These are phyloP conservation scores for Apantesis nais DNA, from an alignment of 2,888 invertebrate genomes.

Conservation along the genomic window DNA sequence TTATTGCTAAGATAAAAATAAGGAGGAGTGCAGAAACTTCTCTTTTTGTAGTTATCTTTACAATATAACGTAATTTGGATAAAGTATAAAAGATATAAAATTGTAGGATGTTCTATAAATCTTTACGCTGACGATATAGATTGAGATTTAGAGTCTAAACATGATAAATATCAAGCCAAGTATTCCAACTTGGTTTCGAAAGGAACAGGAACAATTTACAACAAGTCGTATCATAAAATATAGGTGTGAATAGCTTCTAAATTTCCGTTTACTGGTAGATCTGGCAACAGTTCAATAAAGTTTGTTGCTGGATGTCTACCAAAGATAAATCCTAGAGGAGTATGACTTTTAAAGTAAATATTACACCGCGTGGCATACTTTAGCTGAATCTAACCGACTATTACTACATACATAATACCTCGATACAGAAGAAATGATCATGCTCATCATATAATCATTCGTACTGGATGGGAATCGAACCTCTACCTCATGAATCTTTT, in stretches of 20 bases:
- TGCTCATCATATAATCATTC: too few relatives aligned
- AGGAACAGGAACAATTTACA: conserved; percentile 11
- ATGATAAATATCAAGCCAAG: neutral
- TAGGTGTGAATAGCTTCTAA: conserved; percentile 15
- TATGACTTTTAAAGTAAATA: neutral
- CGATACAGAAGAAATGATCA: too few relatives aligned
- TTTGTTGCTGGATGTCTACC: conserved; percentile 19
- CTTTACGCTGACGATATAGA: too few relatives aligned
- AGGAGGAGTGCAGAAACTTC: neutral
- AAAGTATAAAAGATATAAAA: neutral
- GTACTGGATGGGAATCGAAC: too few relatives aligned
- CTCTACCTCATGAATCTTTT: too few relatives aligned
- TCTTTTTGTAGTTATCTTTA: neutral
- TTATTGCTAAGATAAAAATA: too few relatives aligned
- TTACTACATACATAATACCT: too few relatives aligned
- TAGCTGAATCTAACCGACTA: too few relatives aligned
- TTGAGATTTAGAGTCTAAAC: neutral
- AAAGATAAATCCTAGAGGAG: conserved; percentile 14
- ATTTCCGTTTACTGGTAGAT: conserved; percentile 4
- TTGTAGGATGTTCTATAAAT: neutral
- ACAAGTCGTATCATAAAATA: conserved; percentile 10
- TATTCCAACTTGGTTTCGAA: neutral
- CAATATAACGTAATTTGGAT: neutral
- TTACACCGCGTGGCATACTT: neutral
- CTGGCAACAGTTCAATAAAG: conserved; percentile 24